A percentile compares a stretch with the other conserved stretches of the same genome.
Evolutionary conservation across 2,797 vertebrate genomes (phyloP).

Genomic region (Thamnophis elegans): DNA sequence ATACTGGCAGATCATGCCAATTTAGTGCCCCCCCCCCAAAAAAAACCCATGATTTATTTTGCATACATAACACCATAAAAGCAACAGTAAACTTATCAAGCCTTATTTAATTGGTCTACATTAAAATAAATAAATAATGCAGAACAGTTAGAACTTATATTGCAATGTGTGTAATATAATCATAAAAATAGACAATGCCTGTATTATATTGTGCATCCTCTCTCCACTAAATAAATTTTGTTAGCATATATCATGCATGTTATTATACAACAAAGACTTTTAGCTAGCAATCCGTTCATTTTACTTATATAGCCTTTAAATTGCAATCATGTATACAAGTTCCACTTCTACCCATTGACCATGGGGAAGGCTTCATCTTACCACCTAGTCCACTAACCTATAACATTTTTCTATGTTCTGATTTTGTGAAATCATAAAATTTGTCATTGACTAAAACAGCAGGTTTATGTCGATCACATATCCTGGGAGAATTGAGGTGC

Average conservation of each 20-base stretch:
- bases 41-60: not conserved
- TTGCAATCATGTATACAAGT: constrained; percentile 23
- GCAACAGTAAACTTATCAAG: not conserved
- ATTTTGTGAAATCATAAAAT: constrained; percentile 47
- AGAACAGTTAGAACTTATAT: not conserved
- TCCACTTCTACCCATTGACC: constrained; percentile 26
- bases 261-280: constrained; percentile 28
- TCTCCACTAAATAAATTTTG: constrained; percentile 30
- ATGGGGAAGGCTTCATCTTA: constrained; percentile 45
- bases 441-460: constrained; percentile 44
- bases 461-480: constrained; percentile 36
- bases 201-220: constrained; percentile 5
- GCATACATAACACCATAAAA: no score
- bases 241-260: constrained; percentile 20
- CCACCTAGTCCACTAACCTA: constrained; percentile 3
- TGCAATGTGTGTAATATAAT: not conserved
- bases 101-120: not conserved
- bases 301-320: constrained; percentile 45
- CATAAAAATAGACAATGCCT: not conserved
- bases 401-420: constrained; percentile 37
- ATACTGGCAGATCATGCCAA: not conserved
- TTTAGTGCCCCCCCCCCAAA: not conserved
- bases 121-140: not conserved
- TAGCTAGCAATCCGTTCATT: constrained; percentile 37
- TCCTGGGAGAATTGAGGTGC: constrained; percentile 37